Conservation (phyloP, 1,140 invertebrate species). For the Tetramorium alpestre region DNA sequence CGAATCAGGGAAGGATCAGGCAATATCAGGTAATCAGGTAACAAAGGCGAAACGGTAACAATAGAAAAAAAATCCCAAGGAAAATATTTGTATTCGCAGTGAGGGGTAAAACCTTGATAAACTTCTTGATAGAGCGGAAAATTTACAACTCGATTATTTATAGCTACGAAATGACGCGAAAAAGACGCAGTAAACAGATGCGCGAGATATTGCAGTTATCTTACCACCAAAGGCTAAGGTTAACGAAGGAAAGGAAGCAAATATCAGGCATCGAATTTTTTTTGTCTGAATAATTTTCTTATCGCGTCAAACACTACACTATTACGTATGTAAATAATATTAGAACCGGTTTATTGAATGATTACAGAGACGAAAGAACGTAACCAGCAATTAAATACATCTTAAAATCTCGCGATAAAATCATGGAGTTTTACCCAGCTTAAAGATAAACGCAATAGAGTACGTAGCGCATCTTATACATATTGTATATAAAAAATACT, state of each 20-base stretch:
- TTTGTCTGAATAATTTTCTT: constrained; percentile 24
- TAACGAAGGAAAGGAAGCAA: constrained; percentile 21
- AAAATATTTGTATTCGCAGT: not conserved
- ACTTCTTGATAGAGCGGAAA: not conserved
- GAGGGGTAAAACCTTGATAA: not conserved
- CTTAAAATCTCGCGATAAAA: constrained; percentile 54
- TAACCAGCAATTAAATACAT: constrained; percentile 52
- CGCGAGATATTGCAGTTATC: not conserved
- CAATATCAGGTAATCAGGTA: not conserved
- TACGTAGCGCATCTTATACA: not conserved
- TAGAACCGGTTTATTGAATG: constrained; percentile 62
- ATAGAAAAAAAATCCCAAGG: not conserved
- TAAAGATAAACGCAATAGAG: not conserved
- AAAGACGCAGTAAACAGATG: not conserved
- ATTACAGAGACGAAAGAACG: constrained; percentile 9
- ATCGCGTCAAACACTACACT: not conserved
- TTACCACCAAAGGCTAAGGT: not conserved
- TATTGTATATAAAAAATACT: too few relatives aligned
- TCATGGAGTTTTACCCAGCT: not conserved
- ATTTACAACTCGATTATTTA: constrained; percentile 19
- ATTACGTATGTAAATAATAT: constrained; percentile 17
- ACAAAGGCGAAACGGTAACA: not conserved
- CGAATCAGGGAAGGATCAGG: not conserved
- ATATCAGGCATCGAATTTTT: not conserved
- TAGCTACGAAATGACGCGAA: not conserved